Evolutionary conservation across 2,797 vertebrate genomes (phyloP), one percentile per base, ranked within the genome.

Genomic region (Ataeniobius toweri): DNA sequence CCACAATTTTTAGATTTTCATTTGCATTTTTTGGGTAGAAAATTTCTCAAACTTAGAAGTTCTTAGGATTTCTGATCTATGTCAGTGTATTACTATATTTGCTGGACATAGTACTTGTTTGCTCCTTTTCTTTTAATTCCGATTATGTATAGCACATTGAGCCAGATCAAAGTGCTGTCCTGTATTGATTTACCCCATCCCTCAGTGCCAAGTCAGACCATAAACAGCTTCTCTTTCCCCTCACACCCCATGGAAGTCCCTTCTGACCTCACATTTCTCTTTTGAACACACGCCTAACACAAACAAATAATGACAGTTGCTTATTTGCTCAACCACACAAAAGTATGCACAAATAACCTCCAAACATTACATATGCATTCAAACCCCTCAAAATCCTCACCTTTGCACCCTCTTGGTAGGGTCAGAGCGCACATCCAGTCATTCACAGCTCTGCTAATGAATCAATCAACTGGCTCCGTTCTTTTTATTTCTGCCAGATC

Each of bases 391-490:
- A 78, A 86, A 85, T 79, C 61, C 55, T 80, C 63, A 84, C 28
- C 70, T 75, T 71, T 61, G n/a, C 79, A 56, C 68, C 71, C 3
- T 31, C 71, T 80, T 87, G 8, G 71, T 76, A 74, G 85, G 87
- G 91, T 91, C 89, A 89, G 73, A 76, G 74, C 77, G 73, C 68
- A 55, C 80, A 70, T 86, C 72, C 81, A 75, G 80, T 80, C 82
- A 77, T 83, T 82, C 80, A 28, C 72, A 72, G 77, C 77, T 74
- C 83, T 80, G 77, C 87, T 92, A 91, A 94, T 93, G 91, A 94
- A 94, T 94, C 93, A 93, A 93, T 93, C 90, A 89, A 90, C 89
- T 87, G 91, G 85, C 93, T 91, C 90, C 89, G 91, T 94, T 92
- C 87, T 90, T 92, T 90, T 92, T 71, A 65, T 71, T 88, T 86